Percentiles rank a stretch among this genome's conserved stretches.
Conservation (phyloP, 2,113 vertebrate species). For the Nannobrachium achirus region DNA sequence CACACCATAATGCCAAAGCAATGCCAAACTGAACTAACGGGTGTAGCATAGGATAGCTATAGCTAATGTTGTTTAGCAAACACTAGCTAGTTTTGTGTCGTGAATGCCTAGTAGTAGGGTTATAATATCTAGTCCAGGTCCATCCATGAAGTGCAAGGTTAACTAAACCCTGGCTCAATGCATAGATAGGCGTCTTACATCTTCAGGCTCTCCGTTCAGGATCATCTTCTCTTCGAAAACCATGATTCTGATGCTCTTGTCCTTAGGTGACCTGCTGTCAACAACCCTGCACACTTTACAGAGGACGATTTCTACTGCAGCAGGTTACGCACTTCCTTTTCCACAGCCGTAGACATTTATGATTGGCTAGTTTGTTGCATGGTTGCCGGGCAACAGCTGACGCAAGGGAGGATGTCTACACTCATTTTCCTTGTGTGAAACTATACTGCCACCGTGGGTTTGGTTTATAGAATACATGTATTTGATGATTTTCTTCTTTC, state of each 20-base stretch:
- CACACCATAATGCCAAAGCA: no score
- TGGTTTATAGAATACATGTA: no score
- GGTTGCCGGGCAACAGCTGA: no score
- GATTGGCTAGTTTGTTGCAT: no score
- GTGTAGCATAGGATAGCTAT: neutral
- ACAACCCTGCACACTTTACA: neutral
- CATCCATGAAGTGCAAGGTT: neutral
- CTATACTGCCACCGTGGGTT: no score
- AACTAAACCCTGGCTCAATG: neutral
- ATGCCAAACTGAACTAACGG: no score
- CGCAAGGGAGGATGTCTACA: no score
- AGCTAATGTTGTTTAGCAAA: neutral
- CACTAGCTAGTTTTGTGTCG: neutral
- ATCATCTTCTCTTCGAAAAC: conserved; percentile 79
- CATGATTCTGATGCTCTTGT: conserved; percentile 56
- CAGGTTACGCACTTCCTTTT: conserved; percentile 58
- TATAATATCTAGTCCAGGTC: neutral
- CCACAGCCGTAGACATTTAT: no score
- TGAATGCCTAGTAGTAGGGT: no score
- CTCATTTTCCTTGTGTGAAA: no score
- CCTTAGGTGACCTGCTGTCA: conserved; percentile 25
- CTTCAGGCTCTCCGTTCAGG: conserved; percentile 76
- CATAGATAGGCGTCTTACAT: conserved; percentile 43
- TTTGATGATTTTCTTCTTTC: no score
- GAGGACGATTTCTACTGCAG: conserved; percentile 49